Evolutionary conservation across 2,797 vertebrate genomes (phyloP), one percentile per base, ranked within the genome.

Genomic region (Neosalanx taihuensis): DNA sequence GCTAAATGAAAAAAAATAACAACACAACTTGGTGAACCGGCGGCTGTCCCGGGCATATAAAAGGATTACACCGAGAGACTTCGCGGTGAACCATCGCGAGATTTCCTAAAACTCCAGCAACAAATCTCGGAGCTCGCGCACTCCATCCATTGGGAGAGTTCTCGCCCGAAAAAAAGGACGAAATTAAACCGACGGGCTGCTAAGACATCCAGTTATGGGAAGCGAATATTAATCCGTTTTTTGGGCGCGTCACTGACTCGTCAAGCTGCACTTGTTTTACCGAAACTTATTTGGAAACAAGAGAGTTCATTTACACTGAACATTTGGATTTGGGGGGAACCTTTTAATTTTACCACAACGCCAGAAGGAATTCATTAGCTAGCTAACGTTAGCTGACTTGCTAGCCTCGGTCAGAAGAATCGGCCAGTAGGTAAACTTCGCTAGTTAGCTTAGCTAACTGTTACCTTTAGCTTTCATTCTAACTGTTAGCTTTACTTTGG

Each of bases 41-140:
- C 51, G 51, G 51, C 51, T 56, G 51, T n/a, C 51, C 51, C 51
- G 17, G 51, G 17, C n/a, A 6, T n/a, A n/a, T 18, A 56, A 56
- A 56, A 56, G 56, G 74, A 74, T 58, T 77, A 67, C 86, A 92
- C 92, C 92, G 92, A 92, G 90, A 91, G 60, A 6, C 4, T 29
- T 17, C 29, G 60, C 6, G 0, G 12, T 62, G 17, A 6, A 62
- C 60, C 29, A 67, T 56, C 51, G 51, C 51, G 51, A 56, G 51
- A 56, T 53, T 57, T 49, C 17, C 9, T 1, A 33, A 81, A 85
- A 89, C 88, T 89, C 90, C 88, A 83, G 78, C 77, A 37, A 67
- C 70, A 58, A 64, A 82, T 84, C 79, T 77, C 80, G 51, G 76
- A 80, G 80, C 81, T 79, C 72, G 64, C 72, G 85, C 75, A 81